Percentiles rank a stretch among this genome's conserved stretches.
These are phyloP conservation scores for Cheilosia vulpina DNA, from an alignment of 2,888 invertebrate species.

Conservation along the genomic window DNA sequence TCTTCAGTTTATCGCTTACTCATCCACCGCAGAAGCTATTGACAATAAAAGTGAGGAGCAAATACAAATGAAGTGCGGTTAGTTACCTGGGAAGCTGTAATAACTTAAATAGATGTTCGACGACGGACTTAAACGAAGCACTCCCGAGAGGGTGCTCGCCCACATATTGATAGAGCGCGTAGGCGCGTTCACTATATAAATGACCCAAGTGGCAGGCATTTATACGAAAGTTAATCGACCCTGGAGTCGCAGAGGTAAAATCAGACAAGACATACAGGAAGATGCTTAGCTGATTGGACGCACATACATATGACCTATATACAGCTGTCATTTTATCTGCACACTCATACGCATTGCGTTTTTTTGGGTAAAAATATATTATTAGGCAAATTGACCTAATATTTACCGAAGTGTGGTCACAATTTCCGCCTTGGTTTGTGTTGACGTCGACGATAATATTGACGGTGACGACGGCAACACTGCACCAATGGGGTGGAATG, in stretches of 20 bases:
- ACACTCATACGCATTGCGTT: no score
- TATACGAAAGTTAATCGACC: not conserved
- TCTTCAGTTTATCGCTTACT: slow-evolving; percentile 69
- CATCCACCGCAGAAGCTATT: slow-evolving; percentile 44
- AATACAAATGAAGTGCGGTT: slow-evolving; percentile 49
- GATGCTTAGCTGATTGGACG: not conserved
- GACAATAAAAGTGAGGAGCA: slow-evolving; percentile 46
- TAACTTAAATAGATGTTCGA: slow-evolving; percentile 48
- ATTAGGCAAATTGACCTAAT: no score
- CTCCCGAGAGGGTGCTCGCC: not conserved
- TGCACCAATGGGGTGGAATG: no score
- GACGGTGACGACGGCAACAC: no score
- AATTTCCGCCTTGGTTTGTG: no score
- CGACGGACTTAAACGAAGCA: slow-evolving; percentile 11
- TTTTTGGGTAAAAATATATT: no score
- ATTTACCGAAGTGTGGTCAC: no score
- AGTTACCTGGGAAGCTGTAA: slow-evolving; percentile 57
- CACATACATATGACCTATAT: no score
- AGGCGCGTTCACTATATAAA: not conserved
- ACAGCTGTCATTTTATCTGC: no score
- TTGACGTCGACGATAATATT: no score
- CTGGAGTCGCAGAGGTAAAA: not conserved
- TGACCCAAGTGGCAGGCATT: not conserved
- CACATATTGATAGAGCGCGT: not conserved
- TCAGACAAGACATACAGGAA: not conserved